Conservation (phyloP, 1,140 invertebrate species). For the Ephestia elutella region DNA sequence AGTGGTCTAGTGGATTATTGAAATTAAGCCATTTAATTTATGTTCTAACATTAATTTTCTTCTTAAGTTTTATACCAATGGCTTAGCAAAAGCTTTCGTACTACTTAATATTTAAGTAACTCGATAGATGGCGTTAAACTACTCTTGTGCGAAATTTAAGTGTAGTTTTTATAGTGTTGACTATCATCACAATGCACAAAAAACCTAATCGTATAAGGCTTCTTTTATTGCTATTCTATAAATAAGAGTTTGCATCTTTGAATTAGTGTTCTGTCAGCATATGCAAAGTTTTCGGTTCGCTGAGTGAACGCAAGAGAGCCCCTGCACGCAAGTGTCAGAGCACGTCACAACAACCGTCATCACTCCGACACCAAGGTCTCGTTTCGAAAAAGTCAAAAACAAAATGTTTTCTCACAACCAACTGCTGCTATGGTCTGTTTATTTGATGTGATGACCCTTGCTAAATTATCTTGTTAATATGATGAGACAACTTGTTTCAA, state of each 20-base stretch:
- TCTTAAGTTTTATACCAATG: not conserved
- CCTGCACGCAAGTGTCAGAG: constrained; percentile 57
- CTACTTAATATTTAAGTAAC: not conserved
- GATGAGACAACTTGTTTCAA: constrained; percentile 31
- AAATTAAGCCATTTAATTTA: constrained; percentile 27
- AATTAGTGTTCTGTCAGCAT: constrained; percentile 20
- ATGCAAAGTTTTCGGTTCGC: constrained; percentile 17
- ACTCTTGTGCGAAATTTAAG: not conserved
- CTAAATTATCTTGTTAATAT: constrained; percentile 52
- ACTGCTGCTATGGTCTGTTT: constrained; percentile 9
- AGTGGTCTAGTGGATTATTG: constrained; percentile 43
- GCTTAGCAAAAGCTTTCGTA: not conserved
- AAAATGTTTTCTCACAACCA: constrained; percentile 6
- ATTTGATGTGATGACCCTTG: constrained; percentile 27
- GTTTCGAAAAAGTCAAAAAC: constrained; percentile 27
- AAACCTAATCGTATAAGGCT: no score
- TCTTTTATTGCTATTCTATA: no score
- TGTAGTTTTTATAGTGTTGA: not conserved
- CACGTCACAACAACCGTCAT: constrained; percentile 69
- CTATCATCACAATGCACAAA: no score
- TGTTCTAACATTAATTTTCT: constrained; percentile 7
- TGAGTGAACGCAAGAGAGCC: constrained; percentile 12
- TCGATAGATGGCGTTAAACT: constrained; percentile 31
- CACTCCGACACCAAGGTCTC: constrained; percentile 42
- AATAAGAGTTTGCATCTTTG: not conserved